A percentile compares a stretch with the other conserved stretches of the same genome.
Conservation (phyloP, 2,797 vertebrate species). For the Australoheros facetus region DNA sequence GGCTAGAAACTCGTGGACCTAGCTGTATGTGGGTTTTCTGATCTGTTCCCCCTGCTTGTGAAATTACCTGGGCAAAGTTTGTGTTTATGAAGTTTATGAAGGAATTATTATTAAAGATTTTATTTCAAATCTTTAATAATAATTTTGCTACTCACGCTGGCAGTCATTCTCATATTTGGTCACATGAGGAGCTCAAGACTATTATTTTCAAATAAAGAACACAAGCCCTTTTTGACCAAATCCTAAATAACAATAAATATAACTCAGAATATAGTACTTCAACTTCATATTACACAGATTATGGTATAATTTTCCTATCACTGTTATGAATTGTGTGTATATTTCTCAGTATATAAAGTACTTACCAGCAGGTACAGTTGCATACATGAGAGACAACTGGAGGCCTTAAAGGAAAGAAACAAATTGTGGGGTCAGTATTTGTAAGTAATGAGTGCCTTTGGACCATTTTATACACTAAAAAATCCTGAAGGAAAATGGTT, state of each 20-base stretch:
- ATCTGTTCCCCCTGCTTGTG: not conserved
- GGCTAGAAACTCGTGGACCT: not conserved
- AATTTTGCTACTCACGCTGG: not conserved
- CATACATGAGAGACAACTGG: not conserved
- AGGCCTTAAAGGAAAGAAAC: not conserved
- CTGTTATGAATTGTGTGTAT: not conserved
- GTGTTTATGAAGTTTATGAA: not conserved
- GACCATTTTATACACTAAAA: too few relatives aligned
- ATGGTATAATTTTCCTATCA: not conserved
- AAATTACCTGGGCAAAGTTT: not conserved
- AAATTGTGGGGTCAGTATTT: not conserved
- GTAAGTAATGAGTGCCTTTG: not conserved
- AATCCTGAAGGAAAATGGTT: rapidly evolving
- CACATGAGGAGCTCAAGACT: not conserved
- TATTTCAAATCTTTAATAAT: not conserved
- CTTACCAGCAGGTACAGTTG: not conserved
- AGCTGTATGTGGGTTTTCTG: not conserved
- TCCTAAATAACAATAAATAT: not conserved
- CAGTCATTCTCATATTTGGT: too few relatives aligned
- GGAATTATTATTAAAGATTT: too few relatives aligned
- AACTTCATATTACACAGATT: not conserved
- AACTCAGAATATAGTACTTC: not conserved
- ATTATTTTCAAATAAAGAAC: not conserved
- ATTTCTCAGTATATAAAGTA: not conserved
- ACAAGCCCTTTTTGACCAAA: not conserved